phyloP scores from a whole-genome alignment of 2,797 vertebrate genomes.

The Spinus pinus region DNA sequence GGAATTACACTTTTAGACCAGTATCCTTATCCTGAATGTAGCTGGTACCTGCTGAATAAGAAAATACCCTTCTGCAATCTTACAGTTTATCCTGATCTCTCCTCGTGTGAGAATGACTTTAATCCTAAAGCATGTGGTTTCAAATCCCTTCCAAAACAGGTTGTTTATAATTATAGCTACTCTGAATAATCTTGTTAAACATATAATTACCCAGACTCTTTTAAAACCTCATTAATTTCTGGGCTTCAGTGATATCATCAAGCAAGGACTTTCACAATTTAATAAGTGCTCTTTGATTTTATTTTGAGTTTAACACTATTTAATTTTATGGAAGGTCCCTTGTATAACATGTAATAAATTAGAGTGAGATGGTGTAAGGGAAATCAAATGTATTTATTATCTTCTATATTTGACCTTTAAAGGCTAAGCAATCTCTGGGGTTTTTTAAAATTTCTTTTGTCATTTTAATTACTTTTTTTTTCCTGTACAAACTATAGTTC shows the following conservation, averaged over 20 bases:
- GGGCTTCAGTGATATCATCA: neutral
- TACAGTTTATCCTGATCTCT: neutral
- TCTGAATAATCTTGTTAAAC: conserved; percentile 49
- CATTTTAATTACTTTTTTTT: neutral
- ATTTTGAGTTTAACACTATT: conserved; percentile 34
- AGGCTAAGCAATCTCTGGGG: neutral
- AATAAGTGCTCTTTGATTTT: conserved; percentile 31
- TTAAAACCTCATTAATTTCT: conserved; percentile 54
- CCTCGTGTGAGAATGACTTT: neutral
- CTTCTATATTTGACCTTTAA: neutral
- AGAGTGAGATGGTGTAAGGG: neutral
- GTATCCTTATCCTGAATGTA: neutral
- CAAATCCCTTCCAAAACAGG: conserved; percentile 25
- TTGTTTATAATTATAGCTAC: conserved; percentile 41
- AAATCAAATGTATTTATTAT: neutral
- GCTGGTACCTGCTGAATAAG: neutral
- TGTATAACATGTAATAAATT: conserved; percentile 8
- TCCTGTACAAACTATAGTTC: neutral
- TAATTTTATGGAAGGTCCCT: conserved; percentile 39
- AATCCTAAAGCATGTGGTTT: conserved; percentile 33
- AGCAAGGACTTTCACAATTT: conserved; percentile 26
- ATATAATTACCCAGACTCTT: conserved; percentile 29
- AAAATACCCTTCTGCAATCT: neutral
- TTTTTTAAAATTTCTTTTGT: neutral
- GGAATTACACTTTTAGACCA: neutral